Conservation (phyloP, 2,113 vertebrate species). For the Acinonyx jubatus region DNA sequence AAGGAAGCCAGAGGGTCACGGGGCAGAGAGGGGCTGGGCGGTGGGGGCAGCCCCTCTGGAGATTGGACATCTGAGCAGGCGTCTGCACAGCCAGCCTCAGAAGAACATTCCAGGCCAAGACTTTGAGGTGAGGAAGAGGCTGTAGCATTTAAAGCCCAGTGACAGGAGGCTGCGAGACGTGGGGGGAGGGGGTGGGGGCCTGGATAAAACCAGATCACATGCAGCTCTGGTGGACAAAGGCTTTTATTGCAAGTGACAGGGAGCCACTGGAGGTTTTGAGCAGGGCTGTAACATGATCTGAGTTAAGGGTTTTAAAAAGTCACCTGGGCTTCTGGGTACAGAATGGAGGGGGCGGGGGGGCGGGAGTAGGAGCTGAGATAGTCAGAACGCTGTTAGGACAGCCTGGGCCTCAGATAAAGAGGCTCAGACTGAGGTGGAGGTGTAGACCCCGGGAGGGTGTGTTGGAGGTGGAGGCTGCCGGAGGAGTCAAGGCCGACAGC, state of each 20-base stretch:
- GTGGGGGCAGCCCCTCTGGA: neutral
- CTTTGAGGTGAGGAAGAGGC: neutral
- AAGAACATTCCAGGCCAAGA: fast-evolving
- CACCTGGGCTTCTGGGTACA: neutral
- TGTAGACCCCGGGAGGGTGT: fast-evolving
- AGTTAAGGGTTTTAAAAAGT: neutral
- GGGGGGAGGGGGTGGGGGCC: neutral
- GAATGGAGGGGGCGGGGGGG: neutral
- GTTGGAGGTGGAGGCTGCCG: neutral
- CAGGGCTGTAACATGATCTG: fast-evolving
- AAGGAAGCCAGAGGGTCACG: fast-evolving
- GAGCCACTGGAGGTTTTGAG: neutral
- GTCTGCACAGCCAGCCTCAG: too few species aligned
- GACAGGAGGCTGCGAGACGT: too few species aligned
- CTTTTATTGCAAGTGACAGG: neutral
- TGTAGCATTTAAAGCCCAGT: fast-evolving
- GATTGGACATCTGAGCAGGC: neutral
- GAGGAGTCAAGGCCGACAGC: neutral
- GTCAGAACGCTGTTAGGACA: fast-evolving
- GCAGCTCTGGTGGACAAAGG: neutral
- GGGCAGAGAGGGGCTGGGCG: fast-evolving
- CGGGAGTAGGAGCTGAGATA: neutral
- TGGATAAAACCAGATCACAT: fast-evolving
- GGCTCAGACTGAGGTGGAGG: fast-evolving
- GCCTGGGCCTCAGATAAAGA: fast-evolving